A percentile compares a stretch with the other conserved stretches of the same genome.
phyloP scores from a whole-genome alignment of 1,140 invertebrate genomes.

The Platyura marginata region DNA sequence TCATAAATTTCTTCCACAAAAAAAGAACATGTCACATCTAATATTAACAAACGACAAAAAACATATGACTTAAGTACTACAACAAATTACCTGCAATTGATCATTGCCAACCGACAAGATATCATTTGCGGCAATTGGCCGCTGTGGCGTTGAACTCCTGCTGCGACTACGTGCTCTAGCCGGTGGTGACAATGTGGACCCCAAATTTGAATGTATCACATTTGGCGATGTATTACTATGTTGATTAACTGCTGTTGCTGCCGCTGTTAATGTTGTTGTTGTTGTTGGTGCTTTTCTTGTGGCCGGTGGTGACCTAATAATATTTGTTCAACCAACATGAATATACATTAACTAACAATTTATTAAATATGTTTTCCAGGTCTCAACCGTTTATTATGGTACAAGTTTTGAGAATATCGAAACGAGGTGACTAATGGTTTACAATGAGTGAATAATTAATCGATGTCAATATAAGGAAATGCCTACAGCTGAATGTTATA shows the following conservation, averaged over 20 bases:
- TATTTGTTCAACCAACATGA: neutral
- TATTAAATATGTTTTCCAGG: too few species aligned
- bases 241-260: neutral
- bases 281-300: slow-evolving; percentile 7
- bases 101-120: neutral
- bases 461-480: neutral
- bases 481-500: neutral
- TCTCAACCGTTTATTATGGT: too few species aligned
- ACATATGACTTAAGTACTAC: too few species aligned
- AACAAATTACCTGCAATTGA: neutral
- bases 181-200: slow-evolving; percentile 4
- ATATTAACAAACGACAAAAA: too few species aligned
- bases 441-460: neutral
- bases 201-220: too few species aligned
- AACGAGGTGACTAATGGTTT: too few species aligned
- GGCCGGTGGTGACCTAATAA: slow-evolving; percentile 7
- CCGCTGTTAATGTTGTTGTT: neutral
- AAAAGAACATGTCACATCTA: too few species aligned
- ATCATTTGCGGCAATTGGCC: neutral
- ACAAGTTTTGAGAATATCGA: too few species aligned
- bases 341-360: neutral
- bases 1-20: too few species aligned
- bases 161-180: slow-evolving; percentile 1
- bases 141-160: slow-evolving; percentile 8
- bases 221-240: too few species aligned